These are phyloP conservation scores for Eudasyphora cyanicolor DNA, from an alignment of 2,888 invertebrate genomes.

Conservation along the genomic window DNA sequence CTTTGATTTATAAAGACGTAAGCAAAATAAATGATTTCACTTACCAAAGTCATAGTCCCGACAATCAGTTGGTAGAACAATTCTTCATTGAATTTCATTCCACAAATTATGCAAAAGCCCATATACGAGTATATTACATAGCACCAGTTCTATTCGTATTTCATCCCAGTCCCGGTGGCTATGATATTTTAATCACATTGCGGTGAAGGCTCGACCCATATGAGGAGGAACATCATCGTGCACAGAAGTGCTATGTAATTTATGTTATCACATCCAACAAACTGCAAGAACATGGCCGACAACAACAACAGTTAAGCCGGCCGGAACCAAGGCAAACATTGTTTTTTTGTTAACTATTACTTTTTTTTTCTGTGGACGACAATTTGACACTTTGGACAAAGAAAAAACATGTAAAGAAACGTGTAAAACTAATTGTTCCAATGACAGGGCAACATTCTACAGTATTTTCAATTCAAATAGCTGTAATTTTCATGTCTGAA, in stretches of 20 bases:
- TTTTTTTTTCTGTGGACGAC: background rate
- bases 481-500: too few species aligned
- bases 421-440: too few species aligned
- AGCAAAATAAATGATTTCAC: too few species aligned
- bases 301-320: background rate
- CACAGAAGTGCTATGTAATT: background rate
- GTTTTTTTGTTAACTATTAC: background rate
- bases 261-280: background rate
- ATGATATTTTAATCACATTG: constrained; percentile 22
- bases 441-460: too few species aligned
- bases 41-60: too few species aligned
- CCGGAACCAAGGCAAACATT: background rate
- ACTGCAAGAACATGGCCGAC: background rate
- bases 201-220: background rate
- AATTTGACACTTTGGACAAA: background rate
- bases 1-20: too few species aligned
- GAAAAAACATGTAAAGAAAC: background rate
- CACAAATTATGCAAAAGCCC: background rate
- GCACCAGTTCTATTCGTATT: background rate
- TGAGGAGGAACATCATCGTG: background rate
- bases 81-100: too few species aligned
- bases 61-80: too few species aligned
- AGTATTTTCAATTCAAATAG: too few species aligned
- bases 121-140: background rate
- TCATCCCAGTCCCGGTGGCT: too few species aligned